Base-by-base conservation (phyloP, 2,113 vertebrate genomes). In the Platanista minor region DNA sequence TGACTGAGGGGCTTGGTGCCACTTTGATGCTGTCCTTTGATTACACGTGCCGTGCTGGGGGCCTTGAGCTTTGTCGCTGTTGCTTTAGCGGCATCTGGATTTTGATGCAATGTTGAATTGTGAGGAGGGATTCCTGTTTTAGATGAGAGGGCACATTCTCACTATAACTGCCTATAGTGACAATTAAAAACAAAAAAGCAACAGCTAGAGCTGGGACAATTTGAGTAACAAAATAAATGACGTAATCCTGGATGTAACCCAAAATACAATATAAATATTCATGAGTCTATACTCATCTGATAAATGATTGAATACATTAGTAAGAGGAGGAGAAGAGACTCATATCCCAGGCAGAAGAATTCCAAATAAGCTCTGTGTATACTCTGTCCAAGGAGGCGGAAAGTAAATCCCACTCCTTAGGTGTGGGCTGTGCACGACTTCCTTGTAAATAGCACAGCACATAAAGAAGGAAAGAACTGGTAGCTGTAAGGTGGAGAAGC, bases 91-190 rank as follows among this genome's bases (percentile, higher is more conserved):
- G 2, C 1, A 3, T 3, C 0, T 3, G 9, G 3, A 12, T 31
- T 52, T 52, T 1, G 0, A 6, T 1, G n/a, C 27, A 20, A 2
- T 0, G n/a, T 1, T 9, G n/a, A n/a, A 4, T 12, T 3, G 1
- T 29, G 2, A 61, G 18, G 27, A 41, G n/a, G 46, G 80, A n/a
- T 12, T 13, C 27, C 5, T 27, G 1, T 1, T 27, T 10, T 0
- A 23, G 25, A 14, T 21, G 33, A 59, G 54, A 57, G 31, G 11
- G 9, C 5, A 2, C 1, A 0, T 29, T 59, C 39, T 57, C 18
- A 10, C 74, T 31, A 69, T 2, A 29, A 25, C 6, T 12, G 4
- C 12, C 23, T 23, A 31, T 7, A 1, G 1, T 33, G 49, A 4
- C 52, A 66, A 61, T 20, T 29, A 17, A 15, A 52, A 46, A 33